Conservation (phyloP, 2,113 vertebrate genomes). For the Zapus hudsonius region DNA sequence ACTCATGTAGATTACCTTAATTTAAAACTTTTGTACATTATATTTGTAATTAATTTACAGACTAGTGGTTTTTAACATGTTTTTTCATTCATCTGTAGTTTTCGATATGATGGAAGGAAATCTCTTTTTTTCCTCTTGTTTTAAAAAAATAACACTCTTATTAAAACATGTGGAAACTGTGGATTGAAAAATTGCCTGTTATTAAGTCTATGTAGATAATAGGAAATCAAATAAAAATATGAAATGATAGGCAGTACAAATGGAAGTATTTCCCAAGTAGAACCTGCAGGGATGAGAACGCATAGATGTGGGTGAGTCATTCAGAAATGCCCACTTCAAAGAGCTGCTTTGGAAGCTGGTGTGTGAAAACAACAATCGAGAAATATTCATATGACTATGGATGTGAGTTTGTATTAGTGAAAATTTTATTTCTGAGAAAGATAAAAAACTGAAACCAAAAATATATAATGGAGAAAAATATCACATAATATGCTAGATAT, state of each 20-base stretch:
- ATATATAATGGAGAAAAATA: neutral
- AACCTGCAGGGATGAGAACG: no score
- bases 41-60: no score
- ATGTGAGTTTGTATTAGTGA: no score
- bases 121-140: neutral
- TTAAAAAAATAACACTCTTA: neutral
- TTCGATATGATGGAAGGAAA: neutral
- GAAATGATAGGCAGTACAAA: neutral
- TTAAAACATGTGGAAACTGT: neutral
- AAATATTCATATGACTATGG: no score
- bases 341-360: no score
- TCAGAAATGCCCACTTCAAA: no score
- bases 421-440: no score
- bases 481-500: neutral
- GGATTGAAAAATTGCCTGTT: neutral
- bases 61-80: no score
- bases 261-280: neutral
- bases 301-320: no score
- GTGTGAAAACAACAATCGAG: no score
- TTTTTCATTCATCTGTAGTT: neutral
- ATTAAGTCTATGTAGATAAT: neutral
- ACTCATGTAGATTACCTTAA: no score
- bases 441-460: neutral
- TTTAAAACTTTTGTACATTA: no score
- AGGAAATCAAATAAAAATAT: neutral